A percentile compares a stretch with the other conserved stretches of the same genome.
phyloP scores from a whole-genome alignment of 2,888 invertebrate genomes.

The Lithophane semibrunnea region DNA sequence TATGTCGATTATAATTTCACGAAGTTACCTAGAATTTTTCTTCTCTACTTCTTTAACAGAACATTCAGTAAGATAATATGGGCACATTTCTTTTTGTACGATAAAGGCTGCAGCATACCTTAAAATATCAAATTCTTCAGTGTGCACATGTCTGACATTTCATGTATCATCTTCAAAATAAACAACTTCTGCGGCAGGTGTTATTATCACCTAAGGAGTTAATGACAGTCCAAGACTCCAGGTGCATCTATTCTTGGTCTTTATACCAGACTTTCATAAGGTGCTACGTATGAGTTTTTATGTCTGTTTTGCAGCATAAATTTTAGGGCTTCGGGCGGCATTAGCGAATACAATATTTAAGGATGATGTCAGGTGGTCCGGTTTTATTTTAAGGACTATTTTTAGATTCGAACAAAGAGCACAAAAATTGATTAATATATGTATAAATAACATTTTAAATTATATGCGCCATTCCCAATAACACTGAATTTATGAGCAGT shows the following conservation, averaged over 20 bases:
- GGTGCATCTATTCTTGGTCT: conserved; percentile 53
- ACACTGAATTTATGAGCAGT: conserved; percentile 20
- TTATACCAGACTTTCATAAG: conserved; percentile 29
- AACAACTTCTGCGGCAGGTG: conserved; percentile 57
- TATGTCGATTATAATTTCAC: conserved; percentile 41
- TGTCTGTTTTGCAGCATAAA: conserved; percentile 31
- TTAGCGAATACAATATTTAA: neutral
- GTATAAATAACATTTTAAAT: conserved; percentile 20
- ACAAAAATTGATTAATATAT: neutral
- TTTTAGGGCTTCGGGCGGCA: conserved; percentile 33
- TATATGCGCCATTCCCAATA: neutral
- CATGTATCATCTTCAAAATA: conserved; percentile 48
- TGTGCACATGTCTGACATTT: conserved; percentile 41
- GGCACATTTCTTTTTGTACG: conserved; percentile 7
- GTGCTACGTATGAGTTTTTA: conserved; percentile 29
- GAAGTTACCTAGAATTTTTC: conserved; percentile 4
- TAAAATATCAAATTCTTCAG: conserved; percentile 38
- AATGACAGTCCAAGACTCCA: conserved; percentile 51
- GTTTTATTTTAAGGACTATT: neutral
- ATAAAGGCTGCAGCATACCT: neutral
- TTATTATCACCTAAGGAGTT: conserved; percentile 36
- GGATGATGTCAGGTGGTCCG: neutral
- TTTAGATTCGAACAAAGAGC: neutral
- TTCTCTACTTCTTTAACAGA: neutral
- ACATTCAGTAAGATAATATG: neutral